Base-by-base conservation (phyloP, 1,140 invertebrate species). In the Brachionus paranguensis region DNA sequence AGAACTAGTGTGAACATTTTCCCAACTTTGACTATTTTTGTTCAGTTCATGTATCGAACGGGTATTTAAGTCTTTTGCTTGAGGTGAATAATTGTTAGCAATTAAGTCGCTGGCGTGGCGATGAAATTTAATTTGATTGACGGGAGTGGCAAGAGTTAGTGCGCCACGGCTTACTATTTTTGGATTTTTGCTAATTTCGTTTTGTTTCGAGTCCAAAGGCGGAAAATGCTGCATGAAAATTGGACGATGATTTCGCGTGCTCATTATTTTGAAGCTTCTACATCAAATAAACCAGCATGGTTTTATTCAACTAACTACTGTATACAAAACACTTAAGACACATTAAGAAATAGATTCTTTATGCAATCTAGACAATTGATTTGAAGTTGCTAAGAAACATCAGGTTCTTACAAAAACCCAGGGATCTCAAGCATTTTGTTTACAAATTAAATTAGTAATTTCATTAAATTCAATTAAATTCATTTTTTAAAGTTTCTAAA, bases 101-200 rank as follows among this genome's bases (percentile, higher is more conserved):
- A 93, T 93, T 47, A 90, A 91, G 88, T 94, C 93, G 53, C 90
- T 91, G 3, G 93, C 92, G 84, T 91, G 92, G 14, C 90, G 88
- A 85, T 88, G 87, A 84, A 86, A 87, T 85, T 88, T 88, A 68
- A 89, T 85, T 85, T 89, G 88, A 85, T 89, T 89, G 83, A 87
- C 89, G 43, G 89, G 89, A 45, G 89, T 86, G 79, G 89, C 89
- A 43, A 87, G 83, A 12, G 89, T 90, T 87, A 88, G 89, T 85
- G 89, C 78, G 11, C 64, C 78, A 64, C 72, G 72, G 53, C 14
- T 76, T 0, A 76, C 20, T 76, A 76, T 50, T 47, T 76, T 76
- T 2, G 72, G 72, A 50, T 72, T 41, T 43, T 43, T 3, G 37
- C 68, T 43, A 12, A 72, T 6, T 17, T 72, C 68, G 17, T 2